A percentile compares a stretch with the other conserved stretches of the same genome.
These are phyloP conservation scores for Apamea anceps DNA, from an alignment of 2,888 invertebrate species.

Conservation along the genomic window DNA sequence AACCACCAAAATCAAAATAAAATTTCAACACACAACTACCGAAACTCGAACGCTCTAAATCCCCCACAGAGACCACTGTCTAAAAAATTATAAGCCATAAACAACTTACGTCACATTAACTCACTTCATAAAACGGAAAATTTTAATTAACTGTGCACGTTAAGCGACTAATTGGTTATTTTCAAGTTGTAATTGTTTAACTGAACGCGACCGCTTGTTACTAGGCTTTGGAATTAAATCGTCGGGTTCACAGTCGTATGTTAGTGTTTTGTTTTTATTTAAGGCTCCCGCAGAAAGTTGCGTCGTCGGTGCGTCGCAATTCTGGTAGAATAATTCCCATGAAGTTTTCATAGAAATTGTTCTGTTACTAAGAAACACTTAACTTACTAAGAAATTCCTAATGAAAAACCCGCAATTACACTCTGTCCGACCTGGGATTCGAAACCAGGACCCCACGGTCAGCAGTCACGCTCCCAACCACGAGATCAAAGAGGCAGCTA, in stretches of 20 bases:
- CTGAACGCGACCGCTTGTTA: conserved; percentile 38
- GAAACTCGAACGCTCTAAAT: conserved; percentile 17
- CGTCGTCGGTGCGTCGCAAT: neutral
- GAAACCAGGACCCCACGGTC: no score
- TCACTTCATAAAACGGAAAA: conserved; percentile 62
- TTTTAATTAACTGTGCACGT: conserved; percentile 62
- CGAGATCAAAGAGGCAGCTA: no score
- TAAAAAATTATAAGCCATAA: conserved; percentile 53
- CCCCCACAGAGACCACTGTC: conserved; percentile 23
- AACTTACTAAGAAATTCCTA: no score
- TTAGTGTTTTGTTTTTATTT: conserved; percentile 3
- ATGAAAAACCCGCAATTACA: no score
- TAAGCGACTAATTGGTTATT: conserved; percentile 60
- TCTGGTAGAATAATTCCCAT: neutral
- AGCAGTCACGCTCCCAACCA: no score
- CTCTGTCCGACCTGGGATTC: no score
- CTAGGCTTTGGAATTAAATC: conserved; percentile 20
- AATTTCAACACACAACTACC: conserved; percentile 3
- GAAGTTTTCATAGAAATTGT: neutral
- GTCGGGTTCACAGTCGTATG: conserved; percentile 1
- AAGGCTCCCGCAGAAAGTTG: neutral
- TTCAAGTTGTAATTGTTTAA: conserved; percentile 53
- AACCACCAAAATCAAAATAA: neutral
- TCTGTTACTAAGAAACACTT: no score
- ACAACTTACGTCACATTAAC: conserved; percentile 51